Evolutionary conservation across 92 coral and sea anemone genomes (phyloP).

Genomic region (Parazoanthus swiftii): DNA sequence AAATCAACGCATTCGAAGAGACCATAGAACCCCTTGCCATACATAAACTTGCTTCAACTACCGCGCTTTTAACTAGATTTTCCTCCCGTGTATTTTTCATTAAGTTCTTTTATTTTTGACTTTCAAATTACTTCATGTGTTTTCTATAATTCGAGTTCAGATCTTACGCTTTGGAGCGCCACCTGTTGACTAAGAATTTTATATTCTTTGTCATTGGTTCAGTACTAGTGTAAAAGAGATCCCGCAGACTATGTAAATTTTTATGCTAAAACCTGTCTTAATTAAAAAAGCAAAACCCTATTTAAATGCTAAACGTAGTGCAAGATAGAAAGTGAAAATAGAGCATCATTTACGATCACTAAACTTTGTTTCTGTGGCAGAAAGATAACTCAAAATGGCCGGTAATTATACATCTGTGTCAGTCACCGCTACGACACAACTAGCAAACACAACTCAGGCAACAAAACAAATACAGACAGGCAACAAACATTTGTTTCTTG

Average conservation of each 20-base stretch:
- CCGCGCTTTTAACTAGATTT: neutral
- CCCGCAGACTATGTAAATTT: too few relatives aligned
- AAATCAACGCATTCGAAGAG: neutral
- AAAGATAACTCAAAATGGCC: neutral
- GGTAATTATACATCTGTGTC: neutral
- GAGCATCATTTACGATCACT: too few relatives aligned
- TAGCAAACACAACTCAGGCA: neutral
- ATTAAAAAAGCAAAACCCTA: too few relatives aligned
- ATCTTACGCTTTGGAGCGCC: neutral
- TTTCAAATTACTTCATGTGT: neutral
- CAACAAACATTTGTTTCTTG: slow-evolving; percentile 43
- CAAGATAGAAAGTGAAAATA: neutral
- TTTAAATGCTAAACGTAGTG: neutral
- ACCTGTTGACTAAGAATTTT: neutral
- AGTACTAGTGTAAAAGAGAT: neutral
- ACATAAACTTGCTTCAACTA: neutral
- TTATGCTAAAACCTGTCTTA: too few relatives aligned
- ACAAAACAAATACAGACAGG: neutral
- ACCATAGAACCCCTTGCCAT: neutral
- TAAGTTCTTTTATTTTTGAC: neutral
- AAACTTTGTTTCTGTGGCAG: neutral
- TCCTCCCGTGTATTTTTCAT: neutral
- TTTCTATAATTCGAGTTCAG: neutral
- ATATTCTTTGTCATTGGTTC: neutral
- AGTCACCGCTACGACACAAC: neutral